phyloP scores from a whole-genome alignment of 2,113 vertebrate species.

The Peromyscus maniculatus region DNA sequence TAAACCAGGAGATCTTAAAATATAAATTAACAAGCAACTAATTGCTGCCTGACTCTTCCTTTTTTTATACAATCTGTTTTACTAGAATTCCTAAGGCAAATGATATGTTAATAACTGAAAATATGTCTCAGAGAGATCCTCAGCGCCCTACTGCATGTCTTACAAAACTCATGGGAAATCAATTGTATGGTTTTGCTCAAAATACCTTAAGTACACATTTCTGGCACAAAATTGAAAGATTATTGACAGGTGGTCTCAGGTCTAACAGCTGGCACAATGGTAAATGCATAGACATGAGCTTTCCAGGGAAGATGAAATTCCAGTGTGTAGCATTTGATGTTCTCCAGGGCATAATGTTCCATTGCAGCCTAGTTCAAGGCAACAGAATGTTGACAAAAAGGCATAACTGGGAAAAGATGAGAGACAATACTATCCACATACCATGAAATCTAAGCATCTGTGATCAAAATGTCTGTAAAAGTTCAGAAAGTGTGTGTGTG shows the following conservation, averaged over 20 bases:
- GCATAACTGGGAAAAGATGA: neutral
- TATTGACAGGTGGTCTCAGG: neutral
- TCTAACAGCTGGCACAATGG: neutral
- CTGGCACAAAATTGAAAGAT: neutral
- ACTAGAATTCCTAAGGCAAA: slow-evolving; percentile 30
- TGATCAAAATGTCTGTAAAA: neutral
- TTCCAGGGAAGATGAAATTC: neutral
- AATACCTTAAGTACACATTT: slow-evolving; percentile 32
- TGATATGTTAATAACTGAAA: neutral
- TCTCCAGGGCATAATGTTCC: neutral
- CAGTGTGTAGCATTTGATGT: neutral
- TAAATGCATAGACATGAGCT: slow-evolving; percentile 5
- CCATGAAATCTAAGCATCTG: neutral
- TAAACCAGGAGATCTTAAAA: slow-evolving; percentile 20
- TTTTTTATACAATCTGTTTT: neutral
- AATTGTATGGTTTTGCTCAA: slow-evolving; percentile 1
- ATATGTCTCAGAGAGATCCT: neutral
- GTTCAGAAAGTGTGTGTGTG: neutral
- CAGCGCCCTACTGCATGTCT: neutral
- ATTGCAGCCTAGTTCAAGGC: neutral
- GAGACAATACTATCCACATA: accelerated
- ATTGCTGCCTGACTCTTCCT: neutral
- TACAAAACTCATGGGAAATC: slow-evolving; percentile 20
- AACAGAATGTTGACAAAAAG: neutral
- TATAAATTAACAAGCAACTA: slow-evolving; percentile 15